Base-by-base conservation (phyloP, 1,140 invertebrate species). In the Grapholita molesta region DNA sequence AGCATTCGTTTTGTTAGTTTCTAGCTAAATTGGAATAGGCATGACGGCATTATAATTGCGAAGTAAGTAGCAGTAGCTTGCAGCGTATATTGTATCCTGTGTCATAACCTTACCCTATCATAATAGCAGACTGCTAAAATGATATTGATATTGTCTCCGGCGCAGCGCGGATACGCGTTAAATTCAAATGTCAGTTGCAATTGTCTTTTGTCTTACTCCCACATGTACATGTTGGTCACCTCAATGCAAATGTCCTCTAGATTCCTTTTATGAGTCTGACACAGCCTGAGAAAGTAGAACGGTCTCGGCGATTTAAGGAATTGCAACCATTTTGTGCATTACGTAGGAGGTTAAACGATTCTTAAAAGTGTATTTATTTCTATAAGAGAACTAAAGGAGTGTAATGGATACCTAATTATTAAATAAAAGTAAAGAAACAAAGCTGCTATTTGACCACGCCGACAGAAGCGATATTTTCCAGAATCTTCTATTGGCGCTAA, bases 161-260 rank as follows among this genome's bases (percentile, higher is more conserved):
- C n/a, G n/a, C n/a, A 24, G 35, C 24, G 15, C 53, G 9, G 21
- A 2, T 5, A 21, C 24, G 24, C 24, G 21, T 57, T 57, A 25
- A 24, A 28, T 57, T 48, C 42, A 48, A 48, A 21, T 48, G 42
- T 7, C 42, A 21, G 42, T 21, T 57, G n/a, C 52, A 70, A 70
- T 57, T 73, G 42, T 70, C 76, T 70, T 24, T 38, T 73, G 53
- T 72, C 77, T 71, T 23, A 76, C 77, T 74, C 83, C 83, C 76
- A 83, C 80, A 69, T 55, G 28, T 24, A 67, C 72, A 71, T 73
- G 68, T 71, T 75, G 76, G 79, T 80, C 78, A 81, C 76, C 76
- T 78, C 77, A 71, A 83, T 83, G 77, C 77, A 80, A 79, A 80
- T 80, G 72, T 77, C 70, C 66, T 77, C 69, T 57, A 67, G 53